Evolutionary conservation across 2,888 invertebrate genomes (phyloP).

Genomic region (Crossocerus cetratus): DNA sequence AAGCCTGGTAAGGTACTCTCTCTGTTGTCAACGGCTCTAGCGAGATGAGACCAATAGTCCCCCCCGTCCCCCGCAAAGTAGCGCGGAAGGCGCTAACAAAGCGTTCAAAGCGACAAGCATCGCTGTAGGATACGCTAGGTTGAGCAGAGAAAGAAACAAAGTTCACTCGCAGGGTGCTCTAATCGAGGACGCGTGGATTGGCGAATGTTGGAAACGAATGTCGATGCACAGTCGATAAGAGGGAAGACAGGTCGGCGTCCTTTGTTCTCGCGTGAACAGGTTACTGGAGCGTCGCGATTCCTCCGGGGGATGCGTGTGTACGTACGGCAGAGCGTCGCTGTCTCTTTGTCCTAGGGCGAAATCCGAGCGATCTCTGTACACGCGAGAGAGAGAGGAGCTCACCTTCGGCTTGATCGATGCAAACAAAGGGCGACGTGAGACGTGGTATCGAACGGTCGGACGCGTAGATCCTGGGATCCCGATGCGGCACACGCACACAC

Average conservation of each 20-base stretch:
- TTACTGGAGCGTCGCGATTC: slow-evolving; percentile 28
- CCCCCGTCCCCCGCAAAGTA: too few species aligned
- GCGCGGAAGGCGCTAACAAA: too few species aligned
- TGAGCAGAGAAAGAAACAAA: too few species aligned
- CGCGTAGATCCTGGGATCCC: slow-evolving; percentile 10
- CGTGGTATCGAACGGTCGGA: slow-evolving; percentile 2
- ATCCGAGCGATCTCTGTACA: not conserved
- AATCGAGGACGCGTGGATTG: too few species aligned
- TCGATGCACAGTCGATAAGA: too few species aligned
- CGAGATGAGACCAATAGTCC: too few species aligned
- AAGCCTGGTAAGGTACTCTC: too few species aligned
- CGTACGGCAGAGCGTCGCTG: not conserved
- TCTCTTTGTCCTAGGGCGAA: not conserved
- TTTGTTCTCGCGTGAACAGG: slow-evolving; percentile 45
- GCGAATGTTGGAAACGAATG: too few species aligned
- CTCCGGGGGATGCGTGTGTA: not conserved
- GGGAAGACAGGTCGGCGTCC: not conserved
- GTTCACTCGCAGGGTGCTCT: too few species aligned
- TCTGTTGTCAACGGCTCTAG: too few species aligned
- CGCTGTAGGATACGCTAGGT: too few species aligned
- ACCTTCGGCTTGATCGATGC: slow-evolving; percentile 26
- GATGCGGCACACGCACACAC: slow-evolving; percentile 38
- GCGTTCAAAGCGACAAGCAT: too few species aligned
- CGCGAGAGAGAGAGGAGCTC: slow-evolving; percentile 6
- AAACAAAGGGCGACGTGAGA: slow-evolving; percentile 21